Conservation (phyloP, 2,888 invertebrate genomes). For the Athetis lepigone region DNA sequence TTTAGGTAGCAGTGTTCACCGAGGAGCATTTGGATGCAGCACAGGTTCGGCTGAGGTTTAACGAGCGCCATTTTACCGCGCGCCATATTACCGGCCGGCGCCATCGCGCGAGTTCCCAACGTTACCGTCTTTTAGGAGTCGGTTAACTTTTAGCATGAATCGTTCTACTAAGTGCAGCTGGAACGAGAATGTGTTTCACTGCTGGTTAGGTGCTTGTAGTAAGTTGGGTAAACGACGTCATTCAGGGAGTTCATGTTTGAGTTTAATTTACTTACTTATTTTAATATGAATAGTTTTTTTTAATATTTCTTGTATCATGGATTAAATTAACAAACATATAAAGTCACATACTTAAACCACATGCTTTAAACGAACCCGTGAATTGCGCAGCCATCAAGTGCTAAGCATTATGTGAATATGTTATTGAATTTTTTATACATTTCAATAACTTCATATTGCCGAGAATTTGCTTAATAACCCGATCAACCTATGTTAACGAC, state of each 20-base stretch:
- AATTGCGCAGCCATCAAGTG: too few species aligned
- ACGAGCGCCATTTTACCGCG: conserved; percentile 46
- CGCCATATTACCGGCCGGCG: conserved; percentile 5
- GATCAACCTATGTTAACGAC: background rate
- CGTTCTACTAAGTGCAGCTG: background rate
- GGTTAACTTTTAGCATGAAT: conserved; percentile 6
- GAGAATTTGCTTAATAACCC: background rate
- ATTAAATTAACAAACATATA: too few species aligned
- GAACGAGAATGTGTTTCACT: background rate
- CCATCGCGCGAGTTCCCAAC: conserved; percentile 7
- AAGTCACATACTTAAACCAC: too few species aligned
- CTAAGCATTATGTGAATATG: too few species aligned
- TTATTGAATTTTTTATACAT: too few species aligned
- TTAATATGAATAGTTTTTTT: too few species aligned
- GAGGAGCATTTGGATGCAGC: conserved; percentile 48
- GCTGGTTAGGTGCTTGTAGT: background rate
- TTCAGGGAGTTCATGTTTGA: too few species aligned
- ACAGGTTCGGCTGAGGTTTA: conserved; percentile 44
- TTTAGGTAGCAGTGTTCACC: conserved; percentile 12
- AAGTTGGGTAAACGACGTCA: too few species aligned
- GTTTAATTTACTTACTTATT: too few species aligned
- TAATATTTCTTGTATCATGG: too few species aligned
- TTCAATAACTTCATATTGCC: too few species aligned
- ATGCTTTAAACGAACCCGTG: too few species aligned
- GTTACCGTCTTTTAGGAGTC: conserved; percentile 17